Conservation (phyloP, 2,797 vertebrate species). For the Phaenicophaeus curvirostris region DNA sequence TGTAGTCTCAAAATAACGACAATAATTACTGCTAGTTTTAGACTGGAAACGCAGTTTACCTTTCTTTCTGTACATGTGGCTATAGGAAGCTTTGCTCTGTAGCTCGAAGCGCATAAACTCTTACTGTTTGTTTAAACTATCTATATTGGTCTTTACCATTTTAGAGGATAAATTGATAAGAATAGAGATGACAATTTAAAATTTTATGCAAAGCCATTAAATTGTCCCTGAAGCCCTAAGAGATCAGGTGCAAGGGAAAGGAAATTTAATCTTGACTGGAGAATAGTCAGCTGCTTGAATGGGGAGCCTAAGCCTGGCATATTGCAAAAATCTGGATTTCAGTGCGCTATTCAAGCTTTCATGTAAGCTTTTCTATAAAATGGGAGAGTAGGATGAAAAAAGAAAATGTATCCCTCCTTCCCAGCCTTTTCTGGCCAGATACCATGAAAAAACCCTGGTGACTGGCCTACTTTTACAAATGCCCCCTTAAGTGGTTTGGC, state of each 20-base stretch:
- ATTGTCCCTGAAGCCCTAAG: rapidly evolving
- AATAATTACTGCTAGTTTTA: background rate
- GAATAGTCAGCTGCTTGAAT: background rate
- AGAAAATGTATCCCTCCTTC: background rate
- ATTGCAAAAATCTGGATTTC: background rate
- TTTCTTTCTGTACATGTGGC: background rate
- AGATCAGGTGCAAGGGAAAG: background rate
- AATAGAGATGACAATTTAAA: background rate
- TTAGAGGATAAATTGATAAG: background rate
- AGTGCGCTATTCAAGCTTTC: background rate
- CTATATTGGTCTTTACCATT: background rate
- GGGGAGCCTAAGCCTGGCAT: background rate
- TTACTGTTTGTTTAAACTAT: background rate
- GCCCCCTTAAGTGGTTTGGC: background rate
- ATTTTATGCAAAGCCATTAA: background rate
- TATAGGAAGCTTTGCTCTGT: background rate
- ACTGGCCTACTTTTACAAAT: background rate
- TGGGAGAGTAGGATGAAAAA: background rate
- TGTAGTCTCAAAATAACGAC: background rate
- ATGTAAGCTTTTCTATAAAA: background rate
- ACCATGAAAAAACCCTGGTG: background rate
- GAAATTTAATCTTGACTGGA: background rate
- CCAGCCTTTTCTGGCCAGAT: background rate
- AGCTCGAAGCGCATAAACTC: background rate
- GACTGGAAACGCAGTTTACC: background rate